Evolutionary conservation across 2,113 vertebrate genomes (phyloP), one percentile per base, ranked within the genome.

Genomic region (Cyanistes caeruleus): DNA sequence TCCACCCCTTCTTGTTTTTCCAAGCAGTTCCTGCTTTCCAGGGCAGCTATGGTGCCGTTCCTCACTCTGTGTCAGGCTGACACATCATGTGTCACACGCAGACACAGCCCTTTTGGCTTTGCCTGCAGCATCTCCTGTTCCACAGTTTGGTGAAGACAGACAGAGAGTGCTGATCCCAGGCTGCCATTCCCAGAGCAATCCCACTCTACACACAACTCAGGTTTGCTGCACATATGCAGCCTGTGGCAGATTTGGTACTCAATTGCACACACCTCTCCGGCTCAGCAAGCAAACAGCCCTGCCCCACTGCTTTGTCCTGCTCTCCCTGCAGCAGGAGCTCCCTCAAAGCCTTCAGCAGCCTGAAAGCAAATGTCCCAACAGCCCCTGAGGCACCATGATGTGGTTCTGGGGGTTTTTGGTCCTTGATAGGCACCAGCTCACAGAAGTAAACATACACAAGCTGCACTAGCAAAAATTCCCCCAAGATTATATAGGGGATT

Each of bases 191-290:
- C 87, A 27, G 35, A 37, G 33, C 23, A 56, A 22, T 15, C 60
- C 55, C 1, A 1, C 74, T 8, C 3, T 1, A 51, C 22, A 2
- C 0, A 5, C 22, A 31, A 23, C 10, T 28, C 65, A 43, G 77
- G 60, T 51, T 64, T 87, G 77, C 52, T 75, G 76, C 23, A 22
- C 3, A 1, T 4, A 53, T 11, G 72, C 93, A 84, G 65, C 44
- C 67, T 1, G 2, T 37, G 70, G 86, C 77, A 81, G 19, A 48
- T 53, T 30, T 28, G 49, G 30, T 27, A 13, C 37, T 33, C 74
- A 37, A 4, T 20, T 19, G 55, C 9, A 48, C 84, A 52, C 91
- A 43, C 51, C 59, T 51, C 24, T 49, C 23, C 0, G 0, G 4
- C 79, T 80, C 4, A 7, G 72, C 41, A 67, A 31, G 46, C 4